These are phyloP conservation scores for Drosophila bipectinata DNA, from an alignment of 1,140 invertebrate species.

Conservation along the genomic window DNA sequence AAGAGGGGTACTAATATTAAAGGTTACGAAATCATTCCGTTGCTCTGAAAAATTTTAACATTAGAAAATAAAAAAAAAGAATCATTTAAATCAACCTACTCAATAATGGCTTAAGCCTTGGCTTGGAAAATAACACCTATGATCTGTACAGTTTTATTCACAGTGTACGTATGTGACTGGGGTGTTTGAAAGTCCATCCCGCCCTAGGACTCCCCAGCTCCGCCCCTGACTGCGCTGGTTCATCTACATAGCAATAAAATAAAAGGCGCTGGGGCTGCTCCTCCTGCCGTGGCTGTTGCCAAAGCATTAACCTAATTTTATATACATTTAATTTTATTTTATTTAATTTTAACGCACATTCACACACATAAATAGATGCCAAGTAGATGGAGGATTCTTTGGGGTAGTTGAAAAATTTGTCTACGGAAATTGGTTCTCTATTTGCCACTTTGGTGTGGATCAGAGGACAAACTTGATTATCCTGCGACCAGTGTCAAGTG, in stretches of 20 bases:
- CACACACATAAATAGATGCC: constrained; percentile 8
- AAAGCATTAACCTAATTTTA: constrained; percentile 78
- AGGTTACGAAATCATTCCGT: background rate
- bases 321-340: constrained; percentile 80
- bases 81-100: too few relatives aligned
- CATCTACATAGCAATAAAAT: constrained; percentile 84
- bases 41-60: background rate
- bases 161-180: constrained; percentile 46
- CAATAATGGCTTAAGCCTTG: too few relatives aligned
- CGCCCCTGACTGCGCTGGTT: constrained; percentile 41
- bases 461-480: constrained; percentile 28
- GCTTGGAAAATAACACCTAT: too few relatives aligned
- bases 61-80: too few relatives aligned
- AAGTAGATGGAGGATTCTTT: constrained; percentile 2
- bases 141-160: background rate
- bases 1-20: background rate
- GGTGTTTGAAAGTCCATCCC: constrained; percentile 61
- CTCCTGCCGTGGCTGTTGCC: constrained; percentile 29
- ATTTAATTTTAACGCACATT: constrained; percentile 82
- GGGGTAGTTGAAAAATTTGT: constrained; percentile 8
- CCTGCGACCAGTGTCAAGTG: constrained; percentile 40
- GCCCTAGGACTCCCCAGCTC: constrained; percentile 22
- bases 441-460: constrained; percentile 10
- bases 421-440: constrained; percentile 6
- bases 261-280: constrained; percentile 50